Conservation (phyloP, 2,888 invertebrate genomes). For the Junonia oenone region DNA sequence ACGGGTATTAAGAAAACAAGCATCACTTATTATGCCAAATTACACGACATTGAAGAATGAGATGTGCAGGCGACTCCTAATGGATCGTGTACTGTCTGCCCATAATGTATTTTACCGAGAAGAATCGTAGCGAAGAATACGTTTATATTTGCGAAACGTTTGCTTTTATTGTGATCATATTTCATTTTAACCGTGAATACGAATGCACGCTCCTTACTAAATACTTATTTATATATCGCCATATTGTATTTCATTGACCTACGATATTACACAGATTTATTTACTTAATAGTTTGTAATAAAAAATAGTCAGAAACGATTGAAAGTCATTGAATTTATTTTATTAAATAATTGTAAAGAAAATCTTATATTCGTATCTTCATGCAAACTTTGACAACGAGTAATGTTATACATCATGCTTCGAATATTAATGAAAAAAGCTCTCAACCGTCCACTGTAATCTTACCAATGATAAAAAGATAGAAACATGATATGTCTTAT, state of each 20-base stretch:
- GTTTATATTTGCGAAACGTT: not conserved
- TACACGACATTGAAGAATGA: not conserved
- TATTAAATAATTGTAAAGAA: too few species aligned
- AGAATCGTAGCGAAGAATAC: not conserved
- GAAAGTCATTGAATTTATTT: too few species aligned
- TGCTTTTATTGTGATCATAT: not conserved
- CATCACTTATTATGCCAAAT: not conserved
- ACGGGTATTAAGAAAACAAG: not conserved
- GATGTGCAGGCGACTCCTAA: not conserved
- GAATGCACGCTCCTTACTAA: not conserved
- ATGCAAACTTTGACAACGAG: too few species aligned
- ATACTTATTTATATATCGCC: not conserved
- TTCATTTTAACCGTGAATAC: not conserved
- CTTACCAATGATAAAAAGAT: too few species aligned
- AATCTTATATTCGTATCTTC: too few species aligned
- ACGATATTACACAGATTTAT: not conserved
- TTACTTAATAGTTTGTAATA: too few species aligned
- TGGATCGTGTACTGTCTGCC: not conserved
- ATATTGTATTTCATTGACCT: not conserved
- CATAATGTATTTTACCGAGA: not conserved
- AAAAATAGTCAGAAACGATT: not conserved
- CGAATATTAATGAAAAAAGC: too few species aligned
- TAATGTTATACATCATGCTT: too few species aligned
- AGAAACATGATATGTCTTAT: too few species aligned
- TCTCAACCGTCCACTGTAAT: too few species aligned